Base-by-base conservation (phyloP, 2,888 invertebrate genomes). In the Phaedon cochleariae region DNA sequence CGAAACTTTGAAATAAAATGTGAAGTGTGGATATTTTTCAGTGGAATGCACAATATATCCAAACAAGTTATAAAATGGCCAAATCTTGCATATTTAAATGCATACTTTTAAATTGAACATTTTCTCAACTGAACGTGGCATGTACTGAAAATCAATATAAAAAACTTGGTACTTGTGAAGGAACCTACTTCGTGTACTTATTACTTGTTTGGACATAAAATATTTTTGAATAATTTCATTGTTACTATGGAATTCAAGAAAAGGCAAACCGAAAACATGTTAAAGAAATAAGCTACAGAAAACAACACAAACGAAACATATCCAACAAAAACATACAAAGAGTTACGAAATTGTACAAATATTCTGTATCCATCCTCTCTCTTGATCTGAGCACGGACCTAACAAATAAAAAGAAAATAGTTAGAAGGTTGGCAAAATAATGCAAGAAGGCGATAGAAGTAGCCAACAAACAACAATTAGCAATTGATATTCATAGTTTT, bases 311-410 rank as follows among this genome's bases (percentile, higher is more conserved):
- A 69, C n/a, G 10, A 26, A 22, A 55, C 15, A 52, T 57, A 61
- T 60, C 41, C 53, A 53, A 51, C 37, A 52, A 57, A 62, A 61
- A 68, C 64, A 64, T 37, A 65, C 59, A 67, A 59, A 68, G 57
- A 53, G 46, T 66, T 71, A 68, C 55, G 65, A 68, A 53, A 68
- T 66, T 45, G 65, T 62, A 60, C 69, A 67, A 46, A 62, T 62
- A 62, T 62, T 54, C 41, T 55, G 62, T 34, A 61, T 61, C 67
- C 71, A 64, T 64, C 65, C 41, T 58, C 59, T 60, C 15, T 57
- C 53, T 20, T n/a, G 52, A 58, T 54, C 46, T 26, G 65, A 63
- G 61, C 62, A 49, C 45, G 69, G 53, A 69, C 64, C 67, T 69
- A 62, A 57, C 62, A 59, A 68, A 66, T 59, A 64, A 62, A 64